Base-by-base conservation (phyloP, 1,140 invertebrate species). In the Danaus plexippus region DNA sequence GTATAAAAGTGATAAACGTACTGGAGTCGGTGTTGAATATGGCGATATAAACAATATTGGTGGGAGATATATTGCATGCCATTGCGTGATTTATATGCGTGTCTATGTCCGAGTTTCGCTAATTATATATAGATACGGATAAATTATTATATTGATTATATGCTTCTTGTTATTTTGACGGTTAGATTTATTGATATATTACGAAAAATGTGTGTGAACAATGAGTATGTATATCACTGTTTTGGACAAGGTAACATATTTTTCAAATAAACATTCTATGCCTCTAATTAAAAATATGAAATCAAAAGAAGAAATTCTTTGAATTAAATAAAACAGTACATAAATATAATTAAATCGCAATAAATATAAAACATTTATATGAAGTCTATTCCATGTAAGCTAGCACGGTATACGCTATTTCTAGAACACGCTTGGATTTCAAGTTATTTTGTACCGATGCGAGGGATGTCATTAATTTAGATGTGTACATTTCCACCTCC, bases 61-160 rank as follows among this genome's bases (percentile, higher is more conserved):
- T 59, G 56, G 40, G 54, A 75, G 74, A 82, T 80, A 82, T 79
- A 80, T 71, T 70, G 75, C 57, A 73, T 79, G 77, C 76, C 80
- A 69, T 50, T 22, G 47, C 47, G 63, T 80, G 76, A 79, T 80
- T 80, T 80, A 80, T 83, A 69, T 63, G 62, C 59, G 57, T 52
- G 63, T 55, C 52, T 69, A 64, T 49, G 61, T 57, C 47, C 55
- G 61, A 66, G 62, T 56, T 10, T 18, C 9, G 69, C 47, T 69
- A 46, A 1, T 7, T 22, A n/a, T 56, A 47, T 67, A 43, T 70
- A 64, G 74, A 75, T 45, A 52, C 9, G 32, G 64, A 64, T 18
- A 42, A 13, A 42, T 13, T 43, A 52, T 42, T n/a, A 12, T 32
- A 32, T 32, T 32, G 0, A 32, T 32, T 32, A 32, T 32, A 32